A percentile compares a stretch with the other conserved stretches of the same genome.
Conservation (phyloP, 2,888 invertebrate genomes). For the Eilema sororculum region DNA sequence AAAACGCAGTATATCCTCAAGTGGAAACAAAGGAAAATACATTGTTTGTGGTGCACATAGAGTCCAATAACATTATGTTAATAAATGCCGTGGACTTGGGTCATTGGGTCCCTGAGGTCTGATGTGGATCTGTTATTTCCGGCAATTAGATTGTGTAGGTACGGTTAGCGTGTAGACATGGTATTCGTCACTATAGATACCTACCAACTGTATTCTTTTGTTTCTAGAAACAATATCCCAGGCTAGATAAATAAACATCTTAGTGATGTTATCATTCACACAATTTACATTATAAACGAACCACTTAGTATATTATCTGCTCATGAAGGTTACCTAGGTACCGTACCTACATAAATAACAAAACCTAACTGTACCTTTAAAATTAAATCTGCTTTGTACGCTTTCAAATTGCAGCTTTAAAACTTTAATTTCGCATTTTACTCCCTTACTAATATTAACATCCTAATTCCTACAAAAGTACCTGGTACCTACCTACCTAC, state of each 20-base stretch:
- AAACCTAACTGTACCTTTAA: too few relatives aligned
- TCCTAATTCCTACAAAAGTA: too few relatives aligned
- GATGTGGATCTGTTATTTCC: slow-evolving; percentile 51
- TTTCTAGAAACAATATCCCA: slow-evolving; percentile 33
- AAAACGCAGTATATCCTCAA: slow-evolving; percentile 26
- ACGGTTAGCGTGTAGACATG: slow-evolving; percentile 38
- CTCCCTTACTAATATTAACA: too few relatives aligned
- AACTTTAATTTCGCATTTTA: too few relatives aligned
- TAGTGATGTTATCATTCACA: slow-evolving; percentile 1
- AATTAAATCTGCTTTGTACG: too few relatives aligned
- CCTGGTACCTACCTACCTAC: too few relatives aligned
- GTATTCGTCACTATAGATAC: slow-evolving; percentile 19
- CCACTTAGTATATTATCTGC: neutral
- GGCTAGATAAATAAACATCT: neutral
- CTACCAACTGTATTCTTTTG: slow-evolving; percentile 25
- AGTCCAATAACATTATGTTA: slow-evolving; percentile 20
- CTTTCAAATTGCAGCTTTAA: too few relatives aligned
- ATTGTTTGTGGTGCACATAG: slow-evolving; percentile 23
- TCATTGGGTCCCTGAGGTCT: slow-evolving; percentile 36
- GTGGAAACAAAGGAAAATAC: slow-evolving; percentile 24
- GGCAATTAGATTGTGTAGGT: slow-evolving; percentile 40
- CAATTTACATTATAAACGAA: neutral
- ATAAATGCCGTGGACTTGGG: slow-evolving; percentile 22
- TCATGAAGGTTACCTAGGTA: neutral
- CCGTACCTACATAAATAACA: too few relatives aligned